These are phyloP conservation scores for Myripristis jacobus DNA, from an alignment of 2,797 vertebrate species.

Conservation along the genomic window DNA sequence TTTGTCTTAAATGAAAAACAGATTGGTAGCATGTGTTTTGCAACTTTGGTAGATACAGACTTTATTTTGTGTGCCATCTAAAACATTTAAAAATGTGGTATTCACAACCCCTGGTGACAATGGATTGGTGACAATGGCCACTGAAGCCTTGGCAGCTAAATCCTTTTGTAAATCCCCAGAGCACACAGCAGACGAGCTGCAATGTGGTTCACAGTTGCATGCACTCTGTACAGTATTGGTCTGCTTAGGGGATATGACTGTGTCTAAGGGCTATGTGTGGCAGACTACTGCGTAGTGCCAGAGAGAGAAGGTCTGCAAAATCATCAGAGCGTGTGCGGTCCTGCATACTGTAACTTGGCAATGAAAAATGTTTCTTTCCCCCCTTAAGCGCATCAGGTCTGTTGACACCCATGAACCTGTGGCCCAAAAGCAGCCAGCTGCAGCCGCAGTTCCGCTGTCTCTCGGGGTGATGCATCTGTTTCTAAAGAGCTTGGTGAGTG, in stretches of 20 bases:
- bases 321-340: neutral
- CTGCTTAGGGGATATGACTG: slow-evolving; percentile 8
- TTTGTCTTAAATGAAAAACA: slow-evolving; percentile 35
- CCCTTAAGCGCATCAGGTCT: slow-evolving; percentile 23
- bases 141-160: slow-evolving; percentile 13
- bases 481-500: neutral
- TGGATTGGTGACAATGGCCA: neutral
- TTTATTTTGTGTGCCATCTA: neutral
- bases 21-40: slow-evolving; percentile 7
- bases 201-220: neutral
- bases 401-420: neutral
- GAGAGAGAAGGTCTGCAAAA: neutral
- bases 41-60: neutral
- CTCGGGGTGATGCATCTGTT: neutral
- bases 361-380: slow-evolving; percentile 20
- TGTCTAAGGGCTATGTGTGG: slow-evolving; percentile 18
- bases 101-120: slow-evolving; percentile 11
- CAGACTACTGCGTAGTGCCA: neutral
- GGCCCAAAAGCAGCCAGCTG: slow-evolving; percentile 22
- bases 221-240: neutral
- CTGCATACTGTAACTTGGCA: slow-evolving; percentile 18
- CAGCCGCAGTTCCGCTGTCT: slow-evolving; percentile 40
- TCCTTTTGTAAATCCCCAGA: slow-evolving; percentile 10
- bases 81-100: neutral
- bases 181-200: neutral